A percentile compares a stretch with the other conserved stretches of the same genome.
These are phyloP conservation scores for Heliopora coerulea DNA, from an alignment of 92 coral and sea anemone genomes.

Conservation along the genomic window DNA sequence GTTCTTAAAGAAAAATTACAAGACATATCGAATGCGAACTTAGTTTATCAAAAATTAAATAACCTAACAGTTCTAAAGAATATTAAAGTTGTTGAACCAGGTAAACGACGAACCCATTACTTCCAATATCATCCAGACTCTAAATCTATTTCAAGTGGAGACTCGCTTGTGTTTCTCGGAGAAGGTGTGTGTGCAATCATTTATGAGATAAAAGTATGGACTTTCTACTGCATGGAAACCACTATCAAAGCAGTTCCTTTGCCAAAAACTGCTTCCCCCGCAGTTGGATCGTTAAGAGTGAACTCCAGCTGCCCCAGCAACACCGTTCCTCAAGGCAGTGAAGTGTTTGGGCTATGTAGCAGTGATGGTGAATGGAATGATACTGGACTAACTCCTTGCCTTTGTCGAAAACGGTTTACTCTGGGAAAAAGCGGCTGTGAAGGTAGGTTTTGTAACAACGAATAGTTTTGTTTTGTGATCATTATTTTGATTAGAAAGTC, in stretches of 20 bases:
- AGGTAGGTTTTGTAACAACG: too few relatives aligned
- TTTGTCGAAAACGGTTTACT: background rate
- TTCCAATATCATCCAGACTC: too few relatives aligned
- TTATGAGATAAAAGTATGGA: background rate
- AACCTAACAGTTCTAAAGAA: background rate
- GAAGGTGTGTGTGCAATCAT: background rate
- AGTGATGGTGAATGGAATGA: background rate
- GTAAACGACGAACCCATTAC: background rate
- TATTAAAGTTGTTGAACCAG: background rate
- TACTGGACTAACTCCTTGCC: background rate
- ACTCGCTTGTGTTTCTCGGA: background rate
- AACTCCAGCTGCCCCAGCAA: background rate
- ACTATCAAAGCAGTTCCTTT: background rate
- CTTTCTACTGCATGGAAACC: background rate
- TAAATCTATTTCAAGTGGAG: background rate
- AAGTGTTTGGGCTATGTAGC: background rate
- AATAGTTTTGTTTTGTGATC: too few relatives aligned
- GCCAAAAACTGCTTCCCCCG: background rate
- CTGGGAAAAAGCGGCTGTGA: too few relatives aligned
- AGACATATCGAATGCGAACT: background rate
- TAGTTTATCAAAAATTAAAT: too few relatives aligned
- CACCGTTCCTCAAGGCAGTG: background rate
- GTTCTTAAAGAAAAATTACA: background rate
- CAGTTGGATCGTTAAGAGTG: background rate
- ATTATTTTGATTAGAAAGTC: too few relatives aligned